These are phyloP conservation scores for Hypotaenidia okinawae DNA, from an alignment of 2,797 vertebrate species.

Conservation along the genomic window DNA sequence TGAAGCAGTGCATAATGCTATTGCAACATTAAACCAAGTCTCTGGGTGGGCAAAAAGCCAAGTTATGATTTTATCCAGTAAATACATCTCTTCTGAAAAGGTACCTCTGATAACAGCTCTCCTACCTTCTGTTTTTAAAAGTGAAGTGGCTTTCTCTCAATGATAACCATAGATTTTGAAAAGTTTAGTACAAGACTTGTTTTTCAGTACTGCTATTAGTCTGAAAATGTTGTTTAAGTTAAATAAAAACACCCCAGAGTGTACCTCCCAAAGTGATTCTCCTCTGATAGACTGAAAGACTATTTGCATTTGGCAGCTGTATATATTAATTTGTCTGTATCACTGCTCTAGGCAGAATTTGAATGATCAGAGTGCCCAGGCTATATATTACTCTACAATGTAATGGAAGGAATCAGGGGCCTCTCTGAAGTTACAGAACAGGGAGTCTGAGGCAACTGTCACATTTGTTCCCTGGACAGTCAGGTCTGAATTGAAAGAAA, in stretches of 20 bases:
- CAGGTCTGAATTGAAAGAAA: neutral
- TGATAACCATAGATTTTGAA: neutral
- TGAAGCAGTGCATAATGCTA: conserved; percentile 76
- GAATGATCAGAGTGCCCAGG: neutral
- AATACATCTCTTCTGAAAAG: conserved; percentile 81
- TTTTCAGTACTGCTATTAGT: neutral
- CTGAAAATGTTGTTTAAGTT: neutral
- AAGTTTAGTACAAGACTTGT: neutral
- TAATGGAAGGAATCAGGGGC: neutral
- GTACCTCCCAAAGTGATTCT: neutral
- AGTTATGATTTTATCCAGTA: conserved; percentile 77
- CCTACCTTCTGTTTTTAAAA: neutral
- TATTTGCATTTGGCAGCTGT: neutral
- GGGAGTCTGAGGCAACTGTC: neutral
- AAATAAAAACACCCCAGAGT: neutral
- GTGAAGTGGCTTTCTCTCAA: neutral
- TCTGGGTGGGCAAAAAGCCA: conserved; percentile 82
- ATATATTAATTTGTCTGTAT: neutral
- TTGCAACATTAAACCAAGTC: conserved; percentile 80
- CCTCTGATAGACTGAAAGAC: neutral
- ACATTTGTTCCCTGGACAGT: neutral
- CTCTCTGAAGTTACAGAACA: neutral
- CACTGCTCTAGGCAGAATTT: neutral
- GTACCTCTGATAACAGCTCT: conserved; percentile 57
- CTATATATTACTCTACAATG: neutral